Base-by-base conservation (phyloP, 2,888 invertebrate species). In the Patella ulyssiponensis region DNA sequence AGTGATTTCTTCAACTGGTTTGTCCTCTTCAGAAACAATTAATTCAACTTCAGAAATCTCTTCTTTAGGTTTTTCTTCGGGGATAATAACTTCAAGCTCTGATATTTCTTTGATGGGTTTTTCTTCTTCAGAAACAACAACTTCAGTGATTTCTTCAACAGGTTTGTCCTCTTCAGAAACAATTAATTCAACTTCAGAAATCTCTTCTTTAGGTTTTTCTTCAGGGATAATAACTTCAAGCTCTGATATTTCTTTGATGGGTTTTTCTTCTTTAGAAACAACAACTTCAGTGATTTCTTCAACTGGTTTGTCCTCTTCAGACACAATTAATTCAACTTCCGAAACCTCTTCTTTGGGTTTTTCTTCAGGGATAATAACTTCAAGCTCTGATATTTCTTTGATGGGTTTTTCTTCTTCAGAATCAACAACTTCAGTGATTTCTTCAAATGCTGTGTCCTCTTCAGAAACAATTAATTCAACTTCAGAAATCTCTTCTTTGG, bases 381-480 rank as follows among this genome's bases (percentile, higher is more conserved):
- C 58, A 27, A 27, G 27, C 27, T 27, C 27, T 27, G 27, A 27
- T 27, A 27, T 2, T 64, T 64, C 58, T 17, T 64, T 64, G 58
- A 64, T 20, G 1, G 58, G 15, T 64, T 64, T 20, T 64, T 64
- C 58, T 20, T 20, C 58, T 64, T 64, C 58, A 20, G 58, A 20
- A 20, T 17, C n/a, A 64, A 20, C 20, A n/a, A 20, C 58, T 64
- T 64, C 58, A n/a, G 58, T n/a, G 20, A n/a, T 20, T 64, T 64
- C 58, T 20, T n/a, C 5, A 64, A 9, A 9, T 20, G 20, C 1
- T n/a, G 1, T 17, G 58, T 20, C 56, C 20, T 74, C 53, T 54
- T 69, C 74, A 12, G 33, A 69, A 54, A 64, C 7, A 17, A 52
- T 33, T 69, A 51, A 64, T 69, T 53, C 33, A 20, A 75, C 69